These are phyloP conservation scores for Neuroscelio doddi DNA, from an alignment of 2,888 invertebrate species.

Conservation along the genomic window DNA sequence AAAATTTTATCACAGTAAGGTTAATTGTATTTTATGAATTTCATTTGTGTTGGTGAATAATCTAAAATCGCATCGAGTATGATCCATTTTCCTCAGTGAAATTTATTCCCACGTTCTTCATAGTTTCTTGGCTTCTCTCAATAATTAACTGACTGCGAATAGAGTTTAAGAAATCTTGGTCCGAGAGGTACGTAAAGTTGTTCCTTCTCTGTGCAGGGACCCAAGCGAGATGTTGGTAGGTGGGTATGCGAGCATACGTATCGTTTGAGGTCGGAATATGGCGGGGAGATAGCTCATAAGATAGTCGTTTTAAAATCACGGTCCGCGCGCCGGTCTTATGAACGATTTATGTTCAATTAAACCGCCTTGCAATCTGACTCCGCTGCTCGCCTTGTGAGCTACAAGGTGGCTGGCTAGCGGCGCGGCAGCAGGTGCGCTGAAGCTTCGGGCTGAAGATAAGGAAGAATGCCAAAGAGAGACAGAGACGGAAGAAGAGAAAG, in stretches of 20 bases:
- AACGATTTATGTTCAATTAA: constrained; percentile 65
- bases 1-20: too few species aligned
- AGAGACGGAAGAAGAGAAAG: constrained; percentile 13
- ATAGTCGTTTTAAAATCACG: constrained; percentile 58
- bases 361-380: constrained; percentile 58
- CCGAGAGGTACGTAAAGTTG: constrained; percentile 13
- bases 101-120: too few species aligned
- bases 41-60: too few species aligned
- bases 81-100: too few species aligned
- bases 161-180: constrained; percentile 19
- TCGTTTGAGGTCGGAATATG: constrained; percentile 43
- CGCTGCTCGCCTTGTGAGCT: constrained; percentile 53
- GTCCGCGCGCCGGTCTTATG: constrained; percentile 53
- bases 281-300: constrained; percentile 57
- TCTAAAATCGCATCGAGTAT: too few species aligned
- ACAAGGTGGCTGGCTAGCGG: constrained; percentile 51
- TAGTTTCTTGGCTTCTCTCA: constrained; percentile 8
- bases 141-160: constrained; percentile 45
- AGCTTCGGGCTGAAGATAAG: constrained; percentile 50
- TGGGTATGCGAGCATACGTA: constrained; percentile 25
- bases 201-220: constrained; percentile 20
- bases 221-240: constrained; percentile 9
- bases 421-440: constrained; percentile 52
- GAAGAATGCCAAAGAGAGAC: constrained; percentile 39
- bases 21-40: too few species aligned